phyloP scores from a whole-genome alignment of 2,113 vertebrate species.

The Glaucidium brasilianum region DNA sequence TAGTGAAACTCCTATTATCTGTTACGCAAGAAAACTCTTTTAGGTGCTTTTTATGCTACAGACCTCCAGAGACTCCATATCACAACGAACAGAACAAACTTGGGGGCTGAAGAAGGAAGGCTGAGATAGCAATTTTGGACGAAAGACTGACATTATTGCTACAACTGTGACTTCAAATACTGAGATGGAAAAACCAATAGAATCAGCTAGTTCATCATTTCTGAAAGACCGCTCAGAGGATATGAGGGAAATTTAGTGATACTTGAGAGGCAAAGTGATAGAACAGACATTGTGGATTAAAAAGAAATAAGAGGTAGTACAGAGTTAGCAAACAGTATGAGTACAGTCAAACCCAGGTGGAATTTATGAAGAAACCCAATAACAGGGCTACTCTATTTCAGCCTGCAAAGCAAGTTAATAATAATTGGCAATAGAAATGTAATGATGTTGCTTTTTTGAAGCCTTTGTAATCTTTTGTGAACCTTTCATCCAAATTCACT shows the following conservation, averaged over 20 bases:
- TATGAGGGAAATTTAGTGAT: slow-evolving; percentile 4
- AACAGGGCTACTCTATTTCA: not conserved
- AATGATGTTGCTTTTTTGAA: not conserved
- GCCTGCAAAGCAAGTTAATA: not conserved
- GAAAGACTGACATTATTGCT: not conserved
- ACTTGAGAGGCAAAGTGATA: slow-evolving; percentile 30
- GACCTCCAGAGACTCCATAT: not conserved
- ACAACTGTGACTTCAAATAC: not conserved
- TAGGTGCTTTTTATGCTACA: not conserved
- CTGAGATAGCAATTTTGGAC: not conserved
- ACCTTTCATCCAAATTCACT: not conserved
- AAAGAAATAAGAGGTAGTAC: not conserved
- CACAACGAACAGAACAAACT: not conserved
- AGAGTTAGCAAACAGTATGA: not conserved
- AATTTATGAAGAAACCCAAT: not conserved
- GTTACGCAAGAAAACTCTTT: not conserved
- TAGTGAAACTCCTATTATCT: not conserved
- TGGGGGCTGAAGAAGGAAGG: not conserved
- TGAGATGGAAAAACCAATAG: not conserved
- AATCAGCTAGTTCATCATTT: not conserved
- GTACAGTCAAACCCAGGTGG: not conserved
- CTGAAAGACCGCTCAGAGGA: not conserved
- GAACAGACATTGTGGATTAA: slow-evolving; percentile 23
- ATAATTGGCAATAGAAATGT: not conserved
- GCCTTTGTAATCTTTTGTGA: not conserved